These are phyloP conservation scores for Eupithecia dodoneata DNA, from an alignment of 2,888 invertebrate genomes.

Conservation along the genomic window DNA sequence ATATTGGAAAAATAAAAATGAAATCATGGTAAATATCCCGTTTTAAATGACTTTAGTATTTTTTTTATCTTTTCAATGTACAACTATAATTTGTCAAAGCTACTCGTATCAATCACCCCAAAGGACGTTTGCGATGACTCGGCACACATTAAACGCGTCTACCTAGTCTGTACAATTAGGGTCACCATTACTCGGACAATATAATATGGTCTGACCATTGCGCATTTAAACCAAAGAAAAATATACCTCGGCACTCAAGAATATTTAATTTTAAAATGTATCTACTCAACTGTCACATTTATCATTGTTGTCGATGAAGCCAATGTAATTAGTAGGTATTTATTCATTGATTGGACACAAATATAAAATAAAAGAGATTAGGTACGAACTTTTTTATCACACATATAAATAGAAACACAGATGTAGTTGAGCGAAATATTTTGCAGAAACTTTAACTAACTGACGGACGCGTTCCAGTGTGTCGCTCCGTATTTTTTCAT, in stretches of 20 bases:
- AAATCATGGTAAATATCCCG: too few species aligned
- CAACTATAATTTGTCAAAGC: too few species aligned
- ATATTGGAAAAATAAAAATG: too few species aligned
- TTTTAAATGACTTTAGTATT: too few species aligned
- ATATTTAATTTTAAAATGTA: neutral
- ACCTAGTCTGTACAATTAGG: too few species aligned
- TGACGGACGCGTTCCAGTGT: slow-evolving; percentile 62
- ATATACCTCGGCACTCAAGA: neutral
- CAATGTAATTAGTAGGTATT: slow-evolving; percentile 13
- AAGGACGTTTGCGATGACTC: too few species aligned
- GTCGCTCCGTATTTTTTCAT: slow-evolving; percentile 53
- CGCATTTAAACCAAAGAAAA: neutral
- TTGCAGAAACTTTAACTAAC: slow-evolving; percentile 1
- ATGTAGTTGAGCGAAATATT: neutral
- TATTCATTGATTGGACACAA: slow-evolving; percentile 17
- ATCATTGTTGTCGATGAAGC: slow-evolving; percentile 7
- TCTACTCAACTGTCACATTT: neutral
- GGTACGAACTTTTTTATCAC: slow-evolving; percentile 17
- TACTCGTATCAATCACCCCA: too few species aligned
- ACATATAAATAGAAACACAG: slow-evolving; percentile 32
- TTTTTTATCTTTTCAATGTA: too few species aligned
- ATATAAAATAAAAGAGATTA: slow-evolving; percentile 27
- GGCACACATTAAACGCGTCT: too few species aligned
- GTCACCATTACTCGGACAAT: neutral
- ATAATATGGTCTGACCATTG: neutral